Evolutionary conservation across 2,113 vertebrate genomes (phyloP).

Genomic region (Tursiops truncatus): DNA sequence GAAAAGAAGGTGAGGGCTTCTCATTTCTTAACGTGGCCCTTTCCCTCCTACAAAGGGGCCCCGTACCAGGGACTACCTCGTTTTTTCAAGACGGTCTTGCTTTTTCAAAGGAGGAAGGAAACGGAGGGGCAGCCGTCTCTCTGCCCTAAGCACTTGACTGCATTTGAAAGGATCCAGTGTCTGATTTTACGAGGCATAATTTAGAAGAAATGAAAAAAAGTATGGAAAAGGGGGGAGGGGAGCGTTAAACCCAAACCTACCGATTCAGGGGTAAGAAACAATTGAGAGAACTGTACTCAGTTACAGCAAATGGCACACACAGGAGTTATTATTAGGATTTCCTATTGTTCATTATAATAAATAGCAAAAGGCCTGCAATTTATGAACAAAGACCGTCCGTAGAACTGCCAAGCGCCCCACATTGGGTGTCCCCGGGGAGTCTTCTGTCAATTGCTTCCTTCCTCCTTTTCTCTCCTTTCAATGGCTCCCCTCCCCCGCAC

Average conservation of each 20-base stretch:
- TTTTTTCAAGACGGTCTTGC: background rate
- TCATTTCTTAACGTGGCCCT: background rate
- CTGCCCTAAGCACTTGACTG: background rate
- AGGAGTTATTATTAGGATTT: constrained; percentile 53
- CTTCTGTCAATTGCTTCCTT: constrained; percentile 56
- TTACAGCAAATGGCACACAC: background rate
- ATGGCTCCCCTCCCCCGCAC: background rate
- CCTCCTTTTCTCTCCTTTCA: constrained; percentile 56
- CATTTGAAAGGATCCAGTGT: background rate
- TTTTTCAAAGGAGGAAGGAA: background rate
- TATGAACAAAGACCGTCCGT: constrained; percentile 58
- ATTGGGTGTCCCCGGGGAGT: constrained; percentile 17
- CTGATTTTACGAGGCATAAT: constrained; percentile 6
- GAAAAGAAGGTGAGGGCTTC: constrained; percentile 83
- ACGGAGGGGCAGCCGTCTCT: background rate
- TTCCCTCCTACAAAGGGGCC: fast-evolving
- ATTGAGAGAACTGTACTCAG: background rate
- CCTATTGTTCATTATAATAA: constrained; percentile 56
- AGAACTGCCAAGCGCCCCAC: constrained; percentile 27
- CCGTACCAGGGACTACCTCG: fast-evolving
- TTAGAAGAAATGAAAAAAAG: background rate
- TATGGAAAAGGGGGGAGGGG: background rate
- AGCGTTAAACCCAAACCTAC: background rate
- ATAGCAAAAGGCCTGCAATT: background rate
- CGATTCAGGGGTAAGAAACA: background rate